phyloP scores from a whole-genome alignment of 2,888 invertebrate genomes.

The Dolichopus griseipennis region DNA sequence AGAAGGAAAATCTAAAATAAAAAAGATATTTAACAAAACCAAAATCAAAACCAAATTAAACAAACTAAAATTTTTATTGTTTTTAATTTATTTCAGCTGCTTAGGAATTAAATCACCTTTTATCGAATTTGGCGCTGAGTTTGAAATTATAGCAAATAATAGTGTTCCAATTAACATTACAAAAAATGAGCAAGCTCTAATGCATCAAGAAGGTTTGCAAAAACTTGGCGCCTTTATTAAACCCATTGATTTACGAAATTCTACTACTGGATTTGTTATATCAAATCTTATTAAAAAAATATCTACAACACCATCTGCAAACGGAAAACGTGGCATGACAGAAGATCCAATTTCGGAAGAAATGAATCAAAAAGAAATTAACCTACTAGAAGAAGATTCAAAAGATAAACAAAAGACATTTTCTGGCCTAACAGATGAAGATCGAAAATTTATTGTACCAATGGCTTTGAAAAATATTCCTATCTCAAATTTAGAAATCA shows the following conservation, averaged over 20 bases:
- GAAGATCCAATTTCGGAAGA: conserved; percentile 40
- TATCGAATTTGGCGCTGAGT: conserved; percentile 38
- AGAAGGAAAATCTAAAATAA: no score
- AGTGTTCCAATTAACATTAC: conserved; percentile 41
- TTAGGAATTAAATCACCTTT: conserved; percentile 42
- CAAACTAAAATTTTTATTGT: no score
- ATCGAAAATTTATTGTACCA: conserved; percentile 42
- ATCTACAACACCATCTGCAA: conserved; percentile 23
- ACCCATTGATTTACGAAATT: conserved; percentile 39
- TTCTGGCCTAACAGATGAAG: conserved; percentile 38
- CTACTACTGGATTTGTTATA: conserved; percentile 38
- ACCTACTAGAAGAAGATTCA: conserved; percentile 39
- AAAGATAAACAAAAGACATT: conserved; percentile 35
- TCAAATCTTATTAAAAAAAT: conserved; percentile 39
- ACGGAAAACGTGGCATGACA: conserved; percentile 25
- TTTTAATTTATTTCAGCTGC: conserved; percentile 37
- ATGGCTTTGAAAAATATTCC: conserved; percentile 42
- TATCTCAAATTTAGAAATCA: conserved; percentile 30
- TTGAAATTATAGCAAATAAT: conserved; percentile 39
- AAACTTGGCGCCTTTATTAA: conserved; percentile 41
- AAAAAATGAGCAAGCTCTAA: conserved; percentile 40
- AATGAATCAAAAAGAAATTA: conserved; percentile 42
- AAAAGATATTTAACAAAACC: no score
- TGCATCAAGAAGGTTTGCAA: conserved; percentile 40
- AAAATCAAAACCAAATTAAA: no score